Evolutionary conservation across 2,797 vertebrate species (phyloP), one percentile per base, ranked within the genome.

Genomic region (Chelon auratus): DNA sequence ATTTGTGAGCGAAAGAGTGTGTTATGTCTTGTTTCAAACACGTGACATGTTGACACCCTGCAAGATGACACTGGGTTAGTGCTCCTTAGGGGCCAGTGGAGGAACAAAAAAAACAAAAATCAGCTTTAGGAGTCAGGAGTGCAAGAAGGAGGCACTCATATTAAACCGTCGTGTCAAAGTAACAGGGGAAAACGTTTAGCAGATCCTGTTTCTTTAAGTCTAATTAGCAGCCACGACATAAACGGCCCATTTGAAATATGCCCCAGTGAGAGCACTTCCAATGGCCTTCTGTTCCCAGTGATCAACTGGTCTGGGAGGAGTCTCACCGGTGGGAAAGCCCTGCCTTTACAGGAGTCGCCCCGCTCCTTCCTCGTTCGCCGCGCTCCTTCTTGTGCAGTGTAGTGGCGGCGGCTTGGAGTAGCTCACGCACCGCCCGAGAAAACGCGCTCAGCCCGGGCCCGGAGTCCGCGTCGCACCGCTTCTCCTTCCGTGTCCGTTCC

Each of bases 221-320:
- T 2, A 53, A 63, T 52, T 26, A 2, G 8, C 18, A 45, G 12
- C 45, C 4, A 6, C 55, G 24, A 24, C 39, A 50, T 33, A 3
- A 37, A 69, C 6, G 12, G 36, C 37, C 61, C 55, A 75, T 89
- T 88, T 82, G 51, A 91, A 90, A 81, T 14, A 36, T 51, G 62
- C 78, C 68, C 69, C 10, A 20, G 11, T 24, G 1, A 71, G 54
- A 72, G 36, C 78, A 54, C 84, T 70, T 83, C 86, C 84, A 92
- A 78, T 86, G 52, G 43, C 7, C 14, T 51, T 67, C 7, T 9
- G n/a, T 0, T 68, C n/a, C 30, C 48, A 43, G 47, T 17, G 55
- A 68, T 68, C 63, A 30, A 17, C 59, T 33, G 64, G 20, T 48
- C 56, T 77, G 89, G 92, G 93, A 87, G 93, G 93, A 91, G 93